Conservation (phyloP, 2,797 vertebrate species). For the Ceryle rudis region DNA sequence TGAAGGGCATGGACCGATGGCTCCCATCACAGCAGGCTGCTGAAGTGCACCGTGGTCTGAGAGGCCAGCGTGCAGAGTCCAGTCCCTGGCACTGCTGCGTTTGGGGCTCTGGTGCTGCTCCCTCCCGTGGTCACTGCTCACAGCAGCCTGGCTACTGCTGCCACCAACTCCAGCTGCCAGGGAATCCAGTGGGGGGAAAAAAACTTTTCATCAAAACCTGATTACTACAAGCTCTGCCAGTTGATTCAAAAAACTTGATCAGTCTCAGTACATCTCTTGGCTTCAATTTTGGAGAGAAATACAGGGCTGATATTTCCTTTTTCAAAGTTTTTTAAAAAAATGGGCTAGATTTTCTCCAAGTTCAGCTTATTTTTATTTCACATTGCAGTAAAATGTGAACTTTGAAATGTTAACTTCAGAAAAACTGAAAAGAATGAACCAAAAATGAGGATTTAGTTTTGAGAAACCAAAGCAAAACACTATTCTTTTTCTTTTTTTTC, state of each 20-base stretch:
- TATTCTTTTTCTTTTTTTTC: background rate
- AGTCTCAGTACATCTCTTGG: background rate
- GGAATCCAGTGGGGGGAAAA: background rate
- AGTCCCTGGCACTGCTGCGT: rapidly evolving
- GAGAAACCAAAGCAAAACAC: background rate
- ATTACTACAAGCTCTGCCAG: background rate
- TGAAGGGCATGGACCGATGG: background rate
- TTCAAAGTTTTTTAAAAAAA: background rate
- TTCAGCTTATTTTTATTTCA: background rate
- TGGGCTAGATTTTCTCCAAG: background rate
- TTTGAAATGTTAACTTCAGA: background rate
- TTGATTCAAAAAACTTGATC: background rate
- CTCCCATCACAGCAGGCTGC: background rate
- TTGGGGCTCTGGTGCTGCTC: background rate
- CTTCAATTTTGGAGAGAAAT: background rate
- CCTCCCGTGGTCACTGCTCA: slow-evolving; percentile 14
- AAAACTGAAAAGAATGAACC: background rate
- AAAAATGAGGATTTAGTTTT: background rate
- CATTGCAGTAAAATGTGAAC: background rate
- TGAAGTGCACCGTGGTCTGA: rapidly evolving
- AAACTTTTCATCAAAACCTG: background rate
- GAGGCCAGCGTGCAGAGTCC: background rate
- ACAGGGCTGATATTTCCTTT: background rate
- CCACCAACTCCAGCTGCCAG: background rate
- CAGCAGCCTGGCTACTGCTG: background rate